Conservation (phyloP, 2,888 invertebrate genomes). For the Drosophila multiciliata region DNA sequence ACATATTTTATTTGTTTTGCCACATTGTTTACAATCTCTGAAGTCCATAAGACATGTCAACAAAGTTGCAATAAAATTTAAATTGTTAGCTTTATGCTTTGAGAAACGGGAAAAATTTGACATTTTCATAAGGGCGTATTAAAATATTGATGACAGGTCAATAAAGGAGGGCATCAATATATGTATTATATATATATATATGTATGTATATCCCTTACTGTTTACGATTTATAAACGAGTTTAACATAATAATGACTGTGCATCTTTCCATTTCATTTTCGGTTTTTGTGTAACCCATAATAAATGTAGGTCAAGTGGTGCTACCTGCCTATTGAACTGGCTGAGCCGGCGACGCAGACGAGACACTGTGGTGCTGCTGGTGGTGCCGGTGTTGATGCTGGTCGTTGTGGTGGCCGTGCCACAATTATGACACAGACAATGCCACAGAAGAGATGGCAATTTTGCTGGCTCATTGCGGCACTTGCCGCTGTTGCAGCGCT, state of each 20-base stretch:
- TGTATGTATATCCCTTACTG: conserved; percentile 4
- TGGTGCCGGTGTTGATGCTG: conserved; percentile 9
- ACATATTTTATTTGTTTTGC: background rate
- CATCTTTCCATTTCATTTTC: conserved; percentile 31
- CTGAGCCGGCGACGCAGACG: conserved; percentile 20
- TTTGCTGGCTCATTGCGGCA: conserved; percentile 71
- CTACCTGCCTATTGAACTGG: conserved; percentile 33
- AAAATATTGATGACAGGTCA: conserved; percentile 27
- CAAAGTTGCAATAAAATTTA: background rate
- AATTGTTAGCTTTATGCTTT: conserved; percentile 2
- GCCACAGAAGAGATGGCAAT: conserved; percentile 52
- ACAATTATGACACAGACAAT: conserved; percentile 67
- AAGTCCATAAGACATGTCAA: background rate
- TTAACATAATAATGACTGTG: conserved; percentile 67
- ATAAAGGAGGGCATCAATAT: conserved; percentile 5
- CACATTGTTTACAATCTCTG: background rate
- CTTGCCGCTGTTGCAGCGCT: conserved; percentile 53
- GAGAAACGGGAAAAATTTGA: conserved; percentile 8
- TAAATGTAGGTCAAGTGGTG: conserved; percentile 72
- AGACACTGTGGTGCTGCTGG: conserved; percentile 11
- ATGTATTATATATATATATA: background rate
- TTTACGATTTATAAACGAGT: conserved; percentile 45
- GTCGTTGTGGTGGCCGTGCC: conserved; percentile 16
- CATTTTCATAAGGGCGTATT: background rate
- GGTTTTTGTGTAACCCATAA: conserved; percentile 30